phyloP scores from a whole-genome alignment of 2,888 invertebrate genomes.

The Parnassius smintheus region DNA sequence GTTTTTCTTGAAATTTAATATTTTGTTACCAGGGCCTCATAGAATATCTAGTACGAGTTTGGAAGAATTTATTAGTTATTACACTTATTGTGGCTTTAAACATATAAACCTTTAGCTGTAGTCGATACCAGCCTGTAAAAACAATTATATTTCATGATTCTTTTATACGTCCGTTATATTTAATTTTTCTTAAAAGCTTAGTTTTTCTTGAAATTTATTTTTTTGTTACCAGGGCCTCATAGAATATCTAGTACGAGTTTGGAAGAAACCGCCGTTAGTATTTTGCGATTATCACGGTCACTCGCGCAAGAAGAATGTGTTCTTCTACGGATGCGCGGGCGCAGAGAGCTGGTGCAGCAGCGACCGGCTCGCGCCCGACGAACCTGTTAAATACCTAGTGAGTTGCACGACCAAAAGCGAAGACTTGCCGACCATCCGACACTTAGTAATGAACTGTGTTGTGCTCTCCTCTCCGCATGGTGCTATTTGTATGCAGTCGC shows the following conservation, averaged over 20 bases:
- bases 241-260: slow-evolving; percentile 82
- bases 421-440: slow-evolving; percentile 15
- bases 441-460: slow-evolving; percentile 17
- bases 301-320: slow-evolving; percentile 91
- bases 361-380: slow-evolving; percentile 79
- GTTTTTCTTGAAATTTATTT: background rate
- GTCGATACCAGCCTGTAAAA: too few relatives aligned
- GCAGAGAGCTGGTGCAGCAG: slow-evolving; percentile 85
- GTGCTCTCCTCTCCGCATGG: slow-evolving; percentile 1
- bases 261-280: slow-evolving; percentile 82
- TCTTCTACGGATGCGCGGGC: slow-evolving; percentile 90
- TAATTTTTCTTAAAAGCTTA: too few relatives aligned
- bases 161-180: too few relatives aligned
- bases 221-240: slow-evolving; percentile 74
- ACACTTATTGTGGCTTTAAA: too few relatives aligned
- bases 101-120: too few relatives aligned
- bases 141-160: too few relatives aligned
- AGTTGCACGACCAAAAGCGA: slow-evolving; percentile 39
- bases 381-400: slow-evolving; percentile 83
- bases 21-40: slow-evolving; percentile 74
- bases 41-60: slow-evolving; percentile 82
- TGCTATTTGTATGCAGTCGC: slow-evolving; percentile 19
- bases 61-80: too few relatives aligned
- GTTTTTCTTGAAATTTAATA: background rate
- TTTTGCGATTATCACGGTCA: slow-evolving; percentile 92